A percentile compares a stretch with the other conserved stretches of the same genome.
These are phyloP conservation scores for Antennarius striatus DNA, from an alignment of 2,113 vertebrate species.

Conservation along the genomic window DNA sequence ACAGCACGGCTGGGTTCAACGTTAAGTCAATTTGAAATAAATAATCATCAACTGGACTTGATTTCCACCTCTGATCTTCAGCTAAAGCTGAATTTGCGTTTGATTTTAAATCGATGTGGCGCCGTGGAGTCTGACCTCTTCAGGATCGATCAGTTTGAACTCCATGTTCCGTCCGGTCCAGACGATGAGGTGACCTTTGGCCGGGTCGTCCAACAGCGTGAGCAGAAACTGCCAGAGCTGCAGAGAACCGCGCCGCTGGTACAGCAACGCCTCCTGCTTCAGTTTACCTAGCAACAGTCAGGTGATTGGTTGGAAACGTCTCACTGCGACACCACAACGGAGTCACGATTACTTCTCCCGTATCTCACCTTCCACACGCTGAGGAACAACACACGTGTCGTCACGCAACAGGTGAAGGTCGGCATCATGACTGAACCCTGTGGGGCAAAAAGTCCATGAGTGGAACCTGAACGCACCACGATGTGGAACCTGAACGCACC, in stretches of 20 bases:
- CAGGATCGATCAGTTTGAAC: constrained; percentile 93
- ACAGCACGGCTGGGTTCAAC: not conserved
- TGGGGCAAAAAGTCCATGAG: not conserved
- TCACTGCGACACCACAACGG: not conserved
- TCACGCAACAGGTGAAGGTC: constrained; percentile 88
- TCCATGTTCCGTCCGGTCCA: constrained; percentile 97
- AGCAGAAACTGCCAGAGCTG: constrained; percentile 98
- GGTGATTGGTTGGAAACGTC: not conserved
- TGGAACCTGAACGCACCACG: too few relatives aligned
- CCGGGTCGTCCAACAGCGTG: constrained; percentile 90
- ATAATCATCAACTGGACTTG: not conserved
- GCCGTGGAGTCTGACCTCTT: constrained; percentile 82
- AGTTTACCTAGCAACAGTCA: constrained; percentile 79
- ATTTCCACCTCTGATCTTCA: not conserved
- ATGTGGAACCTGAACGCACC: too few relatives aligned
- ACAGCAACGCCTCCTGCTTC: constrained; percentile 91
- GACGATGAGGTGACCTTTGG: constrained; percentile 90
- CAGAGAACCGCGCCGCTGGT: constrained; percentile 91
- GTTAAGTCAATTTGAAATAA: not conserved
- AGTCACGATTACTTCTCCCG: not conserved
- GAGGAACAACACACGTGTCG: constrained; percentile 90
- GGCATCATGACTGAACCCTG: constrained; percentile 86
- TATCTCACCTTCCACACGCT: constrained; percentile 85
- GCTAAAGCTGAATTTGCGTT: too few relatives aligned
- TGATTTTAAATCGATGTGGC: too few relatives aligned